These are phyloP conservation scores for Proteles cristata DNA, from an alignment of 2,113 vertebrate species.

Conservation along the genomic window DNA sequence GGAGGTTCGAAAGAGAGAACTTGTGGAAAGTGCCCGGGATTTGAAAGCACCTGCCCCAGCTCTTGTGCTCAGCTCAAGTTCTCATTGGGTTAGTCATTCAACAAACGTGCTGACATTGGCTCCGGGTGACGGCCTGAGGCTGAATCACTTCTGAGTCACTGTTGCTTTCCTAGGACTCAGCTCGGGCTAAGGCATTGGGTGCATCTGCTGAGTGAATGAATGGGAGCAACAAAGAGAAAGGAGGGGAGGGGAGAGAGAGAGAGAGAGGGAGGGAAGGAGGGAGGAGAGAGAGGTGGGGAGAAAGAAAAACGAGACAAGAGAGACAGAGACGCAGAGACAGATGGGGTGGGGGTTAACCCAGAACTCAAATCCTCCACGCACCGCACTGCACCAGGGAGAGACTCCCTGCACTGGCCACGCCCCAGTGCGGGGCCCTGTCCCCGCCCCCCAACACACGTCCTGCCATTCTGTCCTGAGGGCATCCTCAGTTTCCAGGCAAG, in stretches of 20 bases:
- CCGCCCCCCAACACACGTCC: not conserved
- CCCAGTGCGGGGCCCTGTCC: not conserved
- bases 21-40: not conserved
- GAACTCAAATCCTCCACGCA: not conserved
- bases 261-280: too few relatives aligned
- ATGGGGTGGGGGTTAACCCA: not conserved
- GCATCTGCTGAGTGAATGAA: not conserved
- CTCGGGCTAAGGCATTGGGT: not conserved
- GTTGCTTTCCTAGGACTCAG: not conserved
- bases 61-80: not conserved
- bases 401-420: accelerated
- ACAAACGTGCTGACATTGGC: not conserved
- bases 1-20: not conserved
- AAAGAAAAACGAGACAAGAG: not conserved
- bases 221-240: not conserved
- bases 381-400: accelerated
- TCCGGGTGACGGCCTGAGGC: not conserved
- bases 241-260: too few relatives aligned
- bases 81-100: not conserved
- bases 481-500: not conserved
- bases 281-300: not conserved
- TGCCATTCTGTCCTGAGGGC: not conserved
- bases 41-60: not conserved
- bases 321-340: not conserved
- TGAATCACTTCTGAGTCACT: conserved; percentile 30